Base-by-base conservation (phyloP, 2,888 invertebrate genomes). In the Lasiommata megera region DNA sequence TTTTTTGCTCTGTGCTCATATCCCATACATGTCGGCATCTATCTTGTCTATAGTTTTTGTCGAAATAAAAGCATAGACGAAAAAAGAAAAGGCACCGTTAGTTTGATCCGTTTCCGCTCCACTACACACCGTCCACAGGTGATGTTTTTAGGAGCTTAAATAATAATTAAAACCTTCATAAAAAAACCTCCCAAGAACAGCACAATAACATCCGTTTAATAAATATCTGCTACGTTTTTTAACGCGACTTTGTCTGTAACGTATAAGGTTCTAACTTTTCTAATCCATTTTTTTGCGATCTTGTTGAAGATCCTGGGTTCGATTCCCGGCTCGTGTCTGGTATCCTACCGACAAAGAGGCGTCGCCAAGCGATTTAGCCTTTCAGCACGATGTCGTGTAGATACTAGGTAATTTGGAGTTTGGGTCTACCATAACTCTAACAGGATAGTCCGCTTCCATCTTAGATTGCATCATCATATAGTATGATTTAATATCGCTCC, bases 101-200 rank as follows among this genome's bases (percentile, higher is more conserved):
- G 79, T 73, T 79, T 79, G 78, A 83, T 85, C 80, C 82, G 79
- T 89, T 89, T 89, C 88, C 88, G 88, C 88, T 79, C 78, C 79
- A 82, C 79, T 87, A 80, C 82, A 74, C 85, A 74, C 73, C 80
- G 81, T 79, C 74, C 84, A 88, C 87, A 86, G 87, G 87, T 88
- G 87, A 84, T 80, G 80, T 79, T 83, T 43, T 81, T 79, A 73
- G 75, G 70, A 75, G 76, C 76, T 77, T 82, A 79, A 76, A 78
- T 80, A 82, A 84, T 84, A 85, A 86, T 88, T 82, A 84, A 87
- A 84, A 84, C 76, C 18, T 9, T 34, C 11, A 56, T 47, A 74
- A 79, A n/a, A n/a, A 80, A 82, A 84, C 46, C 44, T 18, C 6
- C 12, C 46, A 14, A 47, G 17, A 17, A 56, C 65, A 57, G 56